Conservation (phyloP, 2,888 invertebrate genomes). For the Antheraea assamensis region DNA sequence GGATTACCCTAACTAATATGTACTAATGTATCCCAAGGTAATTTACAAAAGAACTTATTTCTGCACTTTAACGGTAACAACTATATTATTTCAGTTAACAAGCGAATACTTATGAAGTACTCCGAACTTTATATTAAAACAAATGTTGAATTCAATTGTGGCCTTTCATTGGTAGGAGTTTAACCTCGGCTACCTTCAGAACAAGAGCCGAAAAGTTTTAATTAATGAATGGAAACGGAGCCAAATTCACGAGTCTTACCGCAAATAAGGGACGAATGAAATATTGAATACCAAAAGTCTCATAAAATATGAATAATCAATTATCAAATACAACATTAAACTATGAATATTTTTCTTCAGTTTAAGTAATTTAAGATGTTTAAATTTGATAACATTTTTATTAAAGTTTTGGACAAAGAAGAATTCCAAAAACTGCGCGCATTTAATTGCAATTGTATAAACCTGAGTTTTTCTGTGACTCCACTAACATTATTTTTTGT, state of each 20-base stretch:
- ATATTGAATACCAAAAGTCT: conserved; percentile 1
- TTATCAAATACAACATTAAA: background rate
- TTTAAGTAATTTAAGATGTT: no score
- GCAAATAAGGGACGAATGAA: conserved; percentile 17
- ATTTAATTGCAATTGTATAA: no score
- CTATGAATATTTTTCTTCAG: background rate
- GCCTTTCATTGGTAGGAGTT: conserved; percentile 15
- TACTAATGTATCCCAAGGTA: no score
- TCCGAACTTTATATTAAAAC: background rate
- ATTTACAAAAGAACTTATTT: no score
- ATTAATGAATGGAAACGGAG: conserved; percentile 25
- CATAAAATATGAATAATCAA: background rate
- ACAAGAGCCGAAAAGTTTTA: conserved; percentile 26
- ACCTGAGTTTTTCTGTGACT: no score
- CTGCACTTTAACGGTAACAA: no score
- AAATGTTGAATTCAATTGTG: conserved; percentile 7
- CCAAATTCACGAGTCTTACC: conserved; percentile 29
- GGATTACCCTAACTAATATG: no score
- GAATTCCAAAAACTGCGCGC: no score
- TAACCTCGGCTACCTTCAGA: conserved; percentile 13
- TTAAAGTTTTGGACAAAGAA: no score
- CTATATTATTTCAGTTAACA: background rate
- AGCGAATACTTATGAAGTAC: background rate
- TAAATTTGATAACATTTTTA: no score
- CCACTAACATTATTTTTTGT: no score